Base-by-base conservation (phyloP, 2,797 vertebrate genomes). In the Pogoniulus pusillus region DNA sequence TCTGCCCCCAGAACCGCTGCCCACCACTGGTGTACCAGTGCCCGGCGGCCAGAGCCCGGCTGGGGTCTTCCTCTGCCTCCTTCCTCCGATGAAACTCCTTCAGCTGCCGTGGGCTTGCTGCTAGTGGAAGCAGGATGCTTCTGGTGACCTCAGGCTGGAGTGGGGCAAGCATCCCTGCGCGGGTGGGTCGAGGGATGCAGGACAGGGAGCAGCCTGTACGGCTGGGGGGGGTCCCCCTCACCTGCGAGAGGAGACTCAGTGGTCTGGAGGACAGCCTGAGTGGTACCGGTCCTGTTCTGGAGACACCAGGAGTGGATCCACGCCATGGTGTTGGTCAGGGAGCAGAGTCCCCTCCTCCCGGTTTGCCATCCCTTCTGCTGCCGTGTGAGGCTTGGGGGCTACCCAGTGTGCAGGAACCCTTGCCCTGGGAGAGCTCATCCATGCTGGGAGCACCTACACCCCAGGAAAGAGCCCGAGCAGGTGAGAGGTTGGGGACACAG, bases 181-280 rank as follows among this genome's bases (percentile, higher is more conserved):
- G 34, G 34, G 17, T 3, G 23, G 66, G 41, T 66, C 0, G 1
- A 22, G 68, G 30, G 68, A 8, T 8, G 2, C 49, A 3, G 68
- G 47, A 23, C 1, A 23, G 34, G 63, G 73, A 51, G 49, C 41
- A 24, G 41, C 53, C 26, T 8, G 30, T 35, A 3, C 0, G 0
- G 55, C 1, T 29, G 1, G 4, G 20, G 29, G 23, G 71, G n/a
- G n/a, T 29, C 10, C 62, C 41, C 47, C 7, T 26, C 47, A 8
- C 39, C n/a, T 10, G 27, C 0, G 2, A 43, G 58, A 7, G 53
- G 30, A 58, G 41, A 55, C 17, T 35, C 34, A 1, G 57, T 4
- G 37, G 47, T 35, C 74, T 6, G 1, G 26, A 54, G 70, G 16
- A 55, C 26, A 22, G 13, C 1, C 0, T 30, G 30, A 15, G 16